These are phyloP conservation scores for Rhinopomastus cyanomelas DNA, from an alignment of 2,113 vertebrate species.

Conservation along the genomic window DNA sequence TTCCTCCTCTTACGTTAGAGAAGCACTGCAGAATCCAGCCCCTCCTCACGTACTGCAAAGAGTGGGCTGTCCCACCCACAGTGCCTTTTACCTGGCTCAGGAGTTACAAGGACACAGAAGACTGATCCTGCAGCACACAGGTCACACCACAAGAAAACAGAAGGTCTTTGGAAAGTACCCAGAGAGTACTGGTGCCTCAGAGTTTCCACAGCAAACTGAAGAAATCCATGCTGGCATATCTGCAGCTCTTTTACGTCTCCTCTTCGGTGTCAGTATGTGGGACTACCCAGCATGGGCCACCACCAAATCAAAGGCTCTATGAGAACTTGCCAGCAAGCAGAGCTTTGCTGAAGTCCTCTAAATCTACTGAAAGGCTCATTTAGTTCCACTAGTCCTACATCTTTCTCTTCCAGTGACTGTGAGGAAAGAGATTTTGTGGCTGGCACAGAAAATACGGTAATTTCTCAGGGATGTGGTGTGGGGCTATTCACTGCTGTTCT, in stretches of 20 bases:
- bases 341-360: slow-evolving; percentile 23
- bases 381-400: background rate
- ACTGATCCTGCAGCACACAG: background rate
- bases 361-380: background rate
- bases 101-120: background rate
- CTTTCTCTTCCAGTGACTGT: background rate
- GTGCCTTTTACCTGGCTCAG: background rate
- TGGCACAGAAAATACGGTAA: background rate
- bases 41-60: accelerated
- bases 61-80: background rate
- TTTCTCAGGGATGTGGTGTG: background rate
- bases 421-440: background rate
- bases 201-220: background rate
- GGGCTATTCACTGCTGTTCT: background rate
- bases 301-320: background rate
- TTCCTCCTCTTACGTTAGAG: background rate
- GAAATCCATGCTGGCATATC: background rate
- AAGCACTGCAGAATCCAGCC: background rate
- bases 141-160: background rate
- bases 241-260: background rate
- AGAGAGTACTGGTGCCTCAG: background rate
- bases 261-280: background rate
- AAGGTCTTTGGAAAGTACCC: background rate
- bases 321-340: background rate
- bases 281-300: background rate